Base-by-base conservation (phyloP, 2,113 vertebrate genomes). In the Malaclemys terrapin region DNA sequence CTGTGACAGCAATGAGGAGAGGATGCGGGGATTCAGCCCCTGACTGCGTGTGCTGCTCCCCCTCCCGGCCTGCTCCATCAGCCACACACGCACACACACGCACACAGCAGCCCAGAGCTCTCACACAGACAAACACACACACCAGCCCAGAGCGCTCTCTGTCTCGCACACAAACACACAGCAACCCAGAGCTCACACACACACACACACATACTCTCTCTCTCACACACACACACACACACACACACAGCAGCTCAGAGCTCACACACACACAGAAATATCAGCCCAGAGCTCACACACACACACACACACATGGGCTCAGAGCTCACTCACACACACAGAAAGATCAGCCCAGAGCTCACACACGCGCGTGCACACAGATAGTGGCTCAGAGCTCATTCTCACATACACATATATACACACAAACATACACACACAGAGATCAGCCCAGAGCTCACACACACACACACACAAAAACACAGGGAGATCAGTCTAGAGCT, bases 21-120 rank as follows among this genome's bases (percentile, higher is more conserved):
- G 94, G 97, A 91, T 80, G 93, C 49, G 91, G 97, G 97, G 87
- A 97, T 95, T 95, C 95, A 69, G 4, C 94, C 94, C 75, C 93
- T 29, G 62, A 93, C 93, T 95, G 89, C 94, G 53, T 54, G 53
- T 29, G 57, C 94, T 84, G 88, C 97, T 97, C 97, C 96, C 91
- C 97, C 97, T 94, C 95, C 94, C 89, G 7, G 83, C 89, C 94
- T 91, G 97, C 96, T 96, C 59, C 97, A 96, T 96, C 97, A 52
- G 14, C 62, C n/a, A 22, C 69, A 38, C n/a, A 12, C 69, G 4
- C 20, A 24, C 69, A 42, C 57, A 59, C n/a, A 12, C 69, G 22
- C 69, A 35, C 31, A 72, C 19, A 38, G 4, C 19, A 72, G 6
- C n/a, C 8, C 35, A 72, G 35, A 38, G n/a, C 14, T 17, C 62